Conservation (phyloP, 2,888 invertebrate species). For the Cantharis nigra region DNA sequence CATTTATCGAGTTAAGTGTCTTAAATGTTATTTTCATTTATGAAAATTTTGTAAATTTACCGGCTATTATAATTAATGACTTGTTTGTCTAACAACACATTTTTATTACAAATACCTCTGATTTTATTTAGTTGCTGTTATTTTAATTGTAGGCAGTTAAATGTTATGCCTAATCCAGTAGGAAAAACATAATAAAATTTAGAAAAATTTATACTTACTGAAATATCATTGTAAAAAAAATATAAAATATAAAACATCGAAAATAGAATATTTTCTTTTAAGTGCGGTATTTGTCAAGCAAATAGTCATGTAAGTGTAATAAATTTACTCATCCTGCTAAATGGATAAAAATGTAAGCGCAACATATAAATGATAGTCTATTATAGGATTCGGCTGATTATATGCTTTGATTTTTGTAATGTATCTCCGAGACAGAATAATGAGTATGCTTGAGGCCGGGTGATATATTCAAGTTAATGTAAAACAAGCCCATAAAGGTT, state of each 20-base stretch:
- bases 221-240: no score
- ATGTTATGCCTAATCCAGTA: neutral
- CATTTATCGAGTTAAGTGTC: neutral
- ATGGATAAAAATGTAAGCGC: constrained; percentile 16
- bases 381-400: constrained; percentile 51
- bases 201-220: no score
- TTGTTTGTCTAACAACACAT: neutral
- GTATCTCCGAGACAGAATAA: constrained; percentile 54
- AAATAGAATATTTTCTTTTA: neutral
- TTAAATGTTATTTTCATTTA: neutral
- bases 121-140: neutral
- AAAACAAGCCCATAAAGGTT: constrained; percentile 21
- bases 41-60: neutral
- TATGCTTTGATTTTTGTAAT: constrained; percentile 54
- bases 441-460: constrained; percentile 50
- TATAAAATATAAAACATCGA: neutral
- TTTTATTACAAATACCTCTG: neutral
- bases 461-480: constrained; percentile 48
- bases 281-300: neutral
- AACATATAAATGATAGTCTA: constrained; percentile 35
- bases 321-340: constrained; percentile 11
- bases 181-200: no score
- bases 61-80: neutral
- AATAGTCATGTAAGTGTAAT: neutral
- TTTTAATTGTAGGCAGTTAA: neutral